Conservation (phyloP, 2,888 invertebrate genomes). For the Girardia tigrina region DNA sequence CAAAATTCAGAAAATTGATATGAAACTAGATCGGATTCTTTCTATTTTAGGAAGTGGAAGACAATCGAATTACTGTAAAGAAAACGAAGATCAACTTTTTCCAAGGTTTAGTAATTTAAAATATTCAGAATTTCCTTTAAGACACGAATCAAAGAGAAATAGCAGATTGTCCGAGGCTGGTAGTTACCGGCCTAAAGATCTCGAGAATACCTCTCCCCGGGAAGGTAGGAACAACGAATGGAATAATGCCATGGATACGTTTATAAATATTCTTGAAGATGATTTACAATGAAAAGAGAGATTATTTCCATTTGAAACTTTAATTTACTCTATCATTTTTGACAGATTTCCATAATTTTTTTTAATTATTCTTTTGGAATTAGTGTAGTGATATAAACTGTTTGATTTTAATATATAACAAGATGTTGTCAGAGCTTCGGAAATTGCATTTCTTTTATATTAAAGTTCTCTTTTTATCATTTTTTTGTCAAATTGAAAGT, state of each 20-base stretch:
- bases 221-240: background rate
- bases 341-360: constrained; percentile 17
- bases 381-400: background rate
- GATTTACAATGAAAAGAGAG: background rate
- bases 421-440: too few relatives aligned
- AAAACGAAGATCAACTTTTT: background rate
- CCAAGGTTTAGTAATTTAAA: background rate
- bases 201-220: background rate
- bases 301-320: background rate
- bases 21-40: background rate
- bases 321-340: background rate
- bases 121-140: background rate
- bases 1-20: background rate
- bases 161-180: background rate
- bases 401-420: constrained; percentile 18
- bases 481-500: background rate
- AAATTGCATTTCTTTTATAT: background rate
- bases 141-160: constrained; percentile 23
- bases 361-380: background rate
- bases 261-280: background rate
- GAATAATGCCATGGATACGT: background rate
- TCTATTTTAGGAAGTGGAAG: background rate
- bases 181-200: background rate
- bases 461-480: too few relatives aligned
- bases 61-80: constrained; percentile 7